Evolutionary conservation across 2,797 vertebrate species (phyloP).

Genomic region (Peromyscus aztecus): DNA sequence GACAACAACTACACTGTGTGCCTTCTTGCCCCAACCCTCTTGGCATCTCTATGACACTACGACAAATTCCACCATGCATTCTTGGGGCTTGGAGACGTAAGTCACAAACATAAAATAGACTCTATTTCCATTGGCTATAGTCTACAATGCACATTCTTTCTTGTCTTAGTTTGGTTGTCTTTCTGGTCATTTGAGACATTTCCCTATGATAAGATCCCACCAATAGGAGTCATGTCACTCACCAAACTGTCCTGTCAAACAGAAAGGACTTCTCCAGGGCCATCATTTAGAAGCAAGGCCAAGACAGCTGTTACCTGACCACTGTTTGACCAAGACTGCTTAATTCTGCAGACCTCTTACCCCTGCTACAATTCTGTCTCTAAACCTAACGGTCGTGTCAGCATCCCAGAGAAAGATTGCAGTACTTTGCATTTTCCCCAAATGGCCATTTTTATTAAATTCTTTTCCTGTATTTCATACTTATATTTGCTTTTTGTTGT

Average conservation of each 20-base stretch:
- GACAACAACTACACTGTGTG: neutral
- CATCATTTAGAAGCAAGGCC: neutral
- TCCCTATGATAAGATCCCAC: too few species aligned
- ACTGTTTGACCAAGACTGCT: neutral
- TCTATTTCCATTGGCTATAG: neutral
- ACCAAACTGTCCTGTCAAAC: neutral
- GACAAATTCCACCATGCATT: neutral
- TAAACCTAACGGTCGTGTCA: neutral
- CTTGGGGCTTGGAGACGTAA: neutral
- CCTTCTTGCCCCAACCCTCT: neutral
- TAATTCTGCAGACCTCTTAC: neutral
- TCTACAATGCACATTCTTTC: neutral
- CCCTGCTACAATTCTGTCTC: neutral
- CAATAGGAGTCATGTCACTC: neutral
- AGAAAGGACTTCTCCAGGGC: too few species aligned
- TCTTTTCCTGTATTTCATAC: neutral
- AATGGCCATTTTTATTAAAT: neutral
- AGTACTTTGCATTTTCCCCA: neutral
- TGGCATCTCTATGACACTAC: neutral
- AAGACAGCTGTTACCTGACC: neutral
- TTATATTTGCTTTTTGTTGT: too few species aligned
- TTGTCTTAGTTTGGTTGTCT: neutral
- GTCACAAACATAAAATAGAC: constrained; percentile 16
- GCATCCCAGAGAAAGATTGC: neutral
- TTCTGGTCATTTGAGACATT: neutral